Base-by-base conservation (phyloP, 2,797 vertebrate genomes). In the Merluccius polli region DNA sequence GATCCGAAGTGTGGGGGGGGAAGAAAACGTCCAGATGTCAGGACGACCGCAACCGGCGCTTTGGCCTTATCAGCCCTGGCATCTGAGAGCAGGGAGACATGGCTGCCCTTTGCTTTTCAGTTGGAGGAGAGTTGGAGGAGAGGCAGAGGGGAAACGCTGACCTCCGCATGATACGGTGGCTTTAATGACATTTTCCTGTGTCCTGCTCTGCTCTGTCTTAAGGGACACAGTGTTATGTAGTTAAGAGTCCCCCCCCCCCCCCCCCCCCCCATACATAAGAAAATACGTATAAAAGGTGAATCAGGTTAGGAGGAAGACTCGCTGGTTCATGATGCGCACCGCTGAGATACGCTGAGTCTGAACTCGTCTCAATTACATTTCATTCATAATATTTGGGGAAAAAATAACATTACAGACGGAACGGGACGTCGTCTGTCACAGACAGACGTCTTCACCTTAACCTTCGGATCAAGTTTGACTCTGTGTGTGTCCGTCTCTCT, bases 31-130 rank as follows among this genome's bases (percentile, higher is more conserved):
- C 27, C 30, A 4, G n/a, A n/a, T 8, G 16, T 72, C 33, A 36
- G 69, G 24, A 70, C 12, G 35, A 33, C 63, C 12, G 24, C 21
- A 24, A 16, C 3, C n/a, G 69, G 48, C 72, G 70, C 33, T 67
- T 70, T 73, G 70, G 70, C 41, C 72, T 79, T 65, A 27, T 75
- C 33, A 73, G 32, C 68, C 52, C 30, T 83, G 78, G 32, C 78
- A 83, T 86, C 82, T 67, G 24, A 73, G 70, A 75, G 44, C 73
- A 48, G 75, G 81, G 5, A 63, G 21, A 76, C 69, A 3, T 75
- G 70, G 30, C 8, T 75, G 82, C 74, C 72, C 81, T 85, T 83
- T 86, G 76, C 78, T 79, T 76, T 81, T 80, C 32, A 75, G 65
- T 79, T 69, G 69, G 36, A 78, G 69, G 36, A 78, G 74, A 36